Evolutionary conservation across 2,888 invertebrate genomes (phyloP).

Genomic region (Timema podura): DNA sequence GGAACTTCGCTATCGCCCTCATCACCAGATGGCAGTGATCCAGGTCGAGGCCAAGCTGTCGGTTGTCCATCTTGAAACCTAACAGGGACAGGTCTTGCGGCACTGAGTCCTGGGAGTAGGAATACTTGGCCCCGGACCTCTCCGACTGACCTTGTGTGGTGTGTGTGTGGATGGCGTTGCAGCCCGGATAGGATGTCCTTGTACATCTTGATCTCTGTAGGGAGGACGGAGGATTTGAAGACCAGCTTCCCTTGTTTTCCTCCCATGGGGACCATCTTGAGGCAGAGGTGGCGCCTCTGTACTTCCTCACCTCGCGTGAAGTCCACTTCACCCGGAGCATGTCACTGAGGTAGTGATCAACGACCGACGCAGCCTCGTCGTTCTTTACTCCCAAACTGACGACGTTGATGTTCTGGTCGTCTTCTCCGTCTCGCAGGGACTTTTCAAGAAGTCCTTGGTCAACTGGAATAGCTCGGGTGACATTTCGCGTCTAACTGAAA

Average conservation of each 20-base stretch:
- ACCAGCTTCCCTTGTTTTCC: not conserved
- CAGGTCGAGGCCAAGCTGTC: constrained; percentile 20
- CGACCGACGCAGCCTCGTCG: too few species aligned
- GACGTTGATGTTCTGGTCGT: too few species aligned
- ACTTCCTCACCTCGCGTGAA: not conserved
- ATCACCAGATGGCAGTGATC: constrained; percentile 22
- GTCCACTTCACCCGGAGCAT: not conserved
- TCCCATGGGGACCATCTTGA: constrained; percentile 6
- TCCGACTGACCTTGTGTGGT: not conserved
- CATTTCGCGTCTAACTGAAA: too few species aligned
- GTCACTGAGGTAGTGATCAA: constrained; percentile 9
- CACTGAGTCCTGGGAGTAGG: not conserved
- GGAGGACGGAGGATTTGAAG: constrained; percentile 8
- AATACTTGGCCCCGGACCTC: not conserved
- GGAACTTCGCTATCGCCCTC: constrained; percentile 20
- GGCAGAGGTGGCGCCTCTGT: not conserved
- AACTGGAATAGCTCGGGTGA: too few species aligned
- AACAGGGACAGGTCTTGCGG: not conserved
- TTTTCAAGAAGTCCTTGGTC: too few species aligned
- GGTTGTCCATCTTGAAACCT: constrained; percentile 18
- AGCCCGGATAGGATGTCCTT: constrained; percentile 13
- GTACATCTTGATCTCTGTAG: constrained; percentile 22
- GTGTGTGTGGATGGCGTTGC: not conserved
- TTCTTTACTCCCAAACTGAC: not conserved
- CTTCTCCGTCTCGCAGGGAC: too few species aligned